phyloP scores from a whole-genome alignment of 2,888 invertebrate genomes.

The Caenorhabditis sp. region DNA sequence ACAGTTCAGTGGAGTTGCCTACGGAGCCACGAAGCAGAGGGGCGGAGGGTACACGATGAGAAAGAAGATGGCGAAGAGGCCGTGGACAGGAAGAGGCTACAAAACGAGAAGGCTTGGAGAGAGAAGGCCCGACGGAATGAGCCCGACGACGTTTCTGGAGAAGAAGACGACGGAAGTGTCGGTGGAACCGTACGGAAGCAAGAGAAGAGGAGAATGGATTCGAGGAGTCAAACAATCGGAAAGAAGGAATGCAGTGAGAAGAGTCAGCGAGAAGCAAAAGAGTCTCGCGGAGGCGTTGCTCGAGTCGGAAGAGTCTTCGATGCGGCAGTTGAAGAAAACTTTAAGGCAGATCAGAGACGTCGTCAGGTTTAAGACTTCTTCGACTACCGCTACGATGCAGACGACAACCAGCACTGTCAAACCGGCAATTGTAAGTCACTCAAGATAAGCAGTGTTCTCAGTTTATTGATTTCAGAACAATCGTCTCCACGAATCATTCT shows the following conservation, averaged over 20 bases:
- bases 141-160: constrained; percentile 24
- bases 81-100: constrained; percentile 35
- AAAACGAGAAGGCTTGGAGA: constrained; percentile 26
- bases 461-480: constrained; percentile 23
- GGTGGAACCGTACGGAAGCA: constrained; percentile 34
- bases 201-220: constrained; percentile 31
- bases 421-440: constrained; percentile 5
- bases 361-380: constrained; percentile 30
- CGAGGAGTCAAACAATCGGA: constrained; percentile 38
- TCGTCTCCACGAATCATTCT: constrained; percentile 14
- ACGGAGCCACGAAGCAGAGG: constrained; percentile 27
- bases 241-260: constrained; percentile 26
- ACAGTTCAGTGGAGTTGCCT: constrained; percentile 41
- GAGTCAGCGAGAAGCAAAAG: constrained; percentile 30
- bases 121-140: constrained; percentile 19
- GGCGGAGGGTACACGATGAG: constrained; percentile 37
- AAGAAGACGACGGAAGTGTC: constrained; percentile 30
- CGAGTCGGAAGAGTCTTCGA: constrained; percentile 49
- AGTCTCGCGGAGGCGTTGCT: constrained; percentile 45
- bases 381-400: constrained; percentile 4
- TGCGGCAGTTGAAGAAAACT: constrained; percentile 44
- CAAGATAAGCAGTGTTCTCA: too few species aligned
- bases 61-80: constrained; percentile 31
- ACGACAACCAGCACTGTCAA: constrained; percentile 2
- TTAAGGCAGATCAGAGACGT: constrained; percentile 45